Evolutionary conservation across 2,113 vertebrate genomes (phyloP), one percentile per base, ranked within the genome.

Genomic region (Microcebus murinus): DNA sequence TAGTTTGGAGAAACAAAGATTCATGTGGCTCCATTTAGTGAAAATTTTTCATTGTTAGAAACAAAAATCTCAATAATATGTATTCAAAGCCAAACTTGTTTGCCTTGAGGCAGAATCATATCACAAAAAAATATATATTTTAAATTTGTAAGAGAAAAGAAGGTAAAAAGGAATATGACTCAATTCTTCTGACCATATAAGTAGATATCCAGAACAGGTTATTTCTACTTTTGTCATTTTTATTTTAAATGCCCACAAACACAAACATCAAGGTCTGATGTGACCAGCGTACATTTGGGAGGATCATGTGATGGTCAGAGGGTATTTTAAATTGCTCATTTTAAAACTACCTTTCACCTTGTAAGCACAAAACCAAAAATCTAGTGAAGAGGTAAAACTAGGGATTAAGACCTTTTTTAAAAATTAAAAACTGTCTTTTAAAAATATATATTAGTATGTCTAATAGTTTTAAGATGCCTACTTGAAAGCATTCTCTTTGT

Each of bases 271-370:
- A 34, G 6, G 10, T 48, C 55, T 45, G 27, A 92, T 18, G 8
- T 71, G 8, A 67, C 20, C 10, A 63, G 21, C 10, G 85, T 81
- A 76, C 34, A 42, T 92, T 74, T 94, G 50, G 13, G 21, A 85
- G 18, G 36, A 31, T 77, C 23, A 57, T 45, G 29, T 39, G 61
- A 48, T 76, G 15, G n/a, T 20, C 52, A 89, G 25, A 89, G 45
- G 4, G 36, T 81, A 4, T 94, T 73, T 81, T 63, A 36, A 89
- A 45, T 27, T 57, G 77, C 42, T 88, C 52, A 65, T 36, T 79
- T 65, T 94, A 34, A 92, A 91, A 61, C 67, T 7, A 73, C 45
- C 77, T 97, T 83, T 90, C n/a, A 76, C 27, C 55, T 92, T 67
- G 13, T 80, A 93, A 96, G 87, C 91, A 14, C 27, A 93, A 91